A percentile compares a stretch with the other conserved stretches of the same genome.
These are phyloP conservation scores for Melipona beecheii DNA, from an alignment of 2,888 invertebrate genomes.

Conservation along the genomic window DNA sequence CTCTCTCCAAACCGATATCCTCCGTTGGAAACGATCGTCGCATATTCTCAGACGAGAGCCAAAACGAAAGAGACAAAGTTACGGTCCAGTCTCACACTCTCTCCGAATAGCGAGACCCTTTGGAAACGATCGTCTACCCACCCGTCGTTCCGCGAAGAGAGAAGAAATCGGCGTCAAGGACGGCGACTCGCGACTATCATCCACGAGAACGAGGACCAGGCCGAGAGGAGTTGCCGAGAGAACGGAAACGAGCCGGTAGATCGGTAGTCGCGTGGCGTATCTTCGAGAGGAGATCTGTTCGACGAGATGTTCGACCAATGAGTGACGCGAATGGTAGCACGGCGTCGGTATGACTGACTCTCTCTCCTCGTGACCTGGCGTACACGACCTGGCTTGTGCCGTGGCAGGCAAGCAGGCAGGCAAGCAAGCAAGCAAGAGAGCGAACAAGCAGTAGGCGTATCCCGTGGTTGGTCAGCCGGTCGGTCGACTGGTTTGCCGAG, in stretches of 20 bases:
- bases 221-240: slow-evolving; percentile 1
- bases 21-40: no score
- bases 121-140: slow-evolving; percentile 24
- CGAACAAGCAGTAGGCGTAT: slow-evolving; percentile 60
- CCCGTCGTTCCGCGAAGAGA: slow-evolving; percentile 52
- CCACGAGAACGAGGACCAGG: slow-evolving; percentile 19
- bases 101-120: not conserved
- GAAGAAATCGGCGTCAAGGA: slow-evolving; percentile 26
- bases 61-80: not conserved
- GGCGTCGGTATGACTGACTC: slow-evolving; percentile 80
- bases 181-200: slow-evolving; percentile 20
- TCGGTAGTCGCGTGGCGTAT: not conserved
- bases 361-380: slow-evolving; percentile 69
- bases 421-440: no score
- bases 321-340: slow-evolving; percentile 77
- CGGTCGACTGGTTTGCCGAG: slow-evolving; percentile 51
- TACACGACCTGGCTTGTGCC: slow-evolving; percentile 65
- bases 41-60: no score
- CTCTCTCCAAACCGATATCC: not conserved
- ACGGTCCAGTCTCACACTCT: not conserved
- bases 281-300: slow-evolving; percentile 31
- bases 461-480: slow-evolving; percentile 64
- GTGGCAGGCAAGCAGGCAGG: slow-evolving; percentile 55
- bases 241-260: not conserved
- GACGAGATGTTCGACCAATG: slow-evolving; percentile 53